phyloP scores from a whole-genome alignment of 2,888 invertebrate species.

The Hecatera dysodea region DNA sequence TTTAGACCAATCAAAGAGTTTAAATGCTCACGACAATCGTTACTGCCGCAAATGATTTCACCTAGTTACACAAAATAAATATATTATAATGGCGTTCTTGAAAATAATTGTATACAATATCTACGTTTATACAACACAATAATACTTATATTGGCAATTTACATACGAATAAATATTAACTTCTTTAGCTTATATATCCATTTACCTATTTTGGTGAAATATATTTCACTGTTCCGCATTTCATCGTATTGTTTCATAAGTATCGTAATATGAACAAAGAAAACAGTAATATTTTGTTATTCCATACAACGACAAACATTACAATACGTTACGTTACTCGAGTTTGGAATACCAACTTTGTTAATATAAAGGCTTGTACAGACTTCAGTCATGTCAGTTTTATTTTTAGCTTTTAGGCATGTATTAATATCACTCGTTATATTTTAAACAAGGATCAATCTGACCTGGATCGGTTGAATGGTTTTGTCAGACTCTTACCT shows the following conservation, averaged over 20 bases:
- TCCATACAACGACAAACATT: conserved; percentile 29
- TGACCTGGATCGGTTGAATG: no score
- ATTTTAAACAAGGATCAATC: no score
- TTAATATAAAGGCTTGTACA: not conserved
- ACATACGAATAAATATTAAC: conserved; percentile 22
- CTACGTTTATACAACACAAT: not conserved
- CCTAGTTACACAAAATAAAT: not conserved
- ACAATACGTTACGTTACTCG: conserved; percentile 27
- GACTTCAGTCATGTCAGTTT: conserved; percentile 1
- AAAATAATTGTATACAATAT: not conserved
- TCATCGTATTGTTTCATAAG: conserved; percentile 25
- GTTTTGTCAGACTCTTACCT: no score
- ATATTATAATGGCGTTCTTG: not conserved
- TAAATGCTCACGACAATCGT: conserved; percentile 4
- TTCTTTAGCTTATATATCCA: conserved; percentile 4
- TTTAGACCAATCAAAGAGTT: not conserved
- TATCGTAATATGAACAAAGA: conserved; percentile 38
- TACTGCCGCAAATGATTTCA: not conserved
- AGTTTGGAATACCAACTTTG: conserved; percentile 32
- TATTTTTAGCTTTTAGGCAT: not conserved
- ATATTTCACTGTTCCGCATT: conserved; percentile 7
- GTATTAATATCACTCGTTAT: not conserved
- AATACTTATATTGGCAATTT: conserved; percentile 9
- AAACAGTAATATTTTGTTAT: conserved; percentile 35
- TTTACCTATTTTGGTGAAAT: conserved; percentile 12